phyloP scores from a whole-genome alignment of 2,797 vertebrate species.

The Gambusia yucatana region DNA sequence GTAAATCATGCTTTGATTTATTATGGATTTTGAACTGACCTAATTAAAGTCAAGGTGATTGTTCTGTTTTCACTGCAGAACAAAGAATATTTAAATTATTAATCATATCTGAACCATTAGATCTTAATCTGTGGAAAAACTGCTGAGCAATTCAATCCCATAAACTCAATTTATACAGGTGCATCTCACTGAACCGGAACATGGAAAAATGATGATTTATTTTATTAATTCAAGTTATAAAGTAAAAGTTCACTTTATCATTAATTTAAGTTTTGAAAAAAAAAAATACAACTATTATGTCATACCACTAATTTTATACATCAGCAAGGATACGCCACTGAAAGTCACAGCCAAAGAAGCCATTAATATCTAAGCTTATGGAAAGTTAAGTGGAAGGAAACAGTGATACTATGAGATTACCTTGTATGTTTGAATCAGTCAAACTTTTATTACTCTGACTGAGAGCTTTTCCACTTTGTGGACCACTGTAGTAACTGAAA shows the following conservation, averaged over 20 bases:
- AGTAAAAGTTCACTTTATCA: neutral
- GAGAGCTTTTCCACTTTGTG: neutral
- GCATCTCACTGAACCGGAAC: neutral
- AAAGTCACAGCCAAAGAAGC: neutral
- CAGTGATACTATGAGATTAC: neutral
- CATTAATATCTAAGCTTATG: neutral
- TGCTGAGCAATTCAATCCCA: neutral
- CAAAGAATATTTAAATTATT: slow-evolving; percentile 32
- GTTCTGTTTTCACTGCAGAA: slow-evolving; percentile 41
- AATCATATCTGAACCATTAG: slow-evolving; percentile 8
- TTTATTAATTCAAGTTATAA: slow-evolving; percentile 22
- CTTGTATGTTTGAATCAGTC: neutral
- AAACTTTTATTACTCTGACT: neutral
- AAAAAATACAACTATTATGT: neutral
- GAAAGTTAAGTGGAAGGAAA: slow-evolving; percentile 2
- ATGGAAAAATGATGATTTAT: neutral
- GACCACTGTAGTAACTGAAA: slow-evolving; percentile 11
- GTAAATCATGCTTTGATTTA: slow-evolving; percentile 46
- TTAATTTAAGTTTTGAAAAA: neutral
- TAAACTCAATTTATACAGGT: slow-evolving; percentile 2
- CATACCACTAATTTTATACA: neutral
- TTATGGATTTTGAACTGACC: slow-evolving; percentile 28
- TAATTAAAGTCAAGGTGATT: slow-evolving; percentile 14
- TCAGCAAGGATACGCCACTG: neutral
- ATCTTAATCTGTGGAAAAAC: slow-evolving; percentile 1